Conservation (phyloP, 2,113 vertebrate species). For the Grammomys surdaster region DNA sequence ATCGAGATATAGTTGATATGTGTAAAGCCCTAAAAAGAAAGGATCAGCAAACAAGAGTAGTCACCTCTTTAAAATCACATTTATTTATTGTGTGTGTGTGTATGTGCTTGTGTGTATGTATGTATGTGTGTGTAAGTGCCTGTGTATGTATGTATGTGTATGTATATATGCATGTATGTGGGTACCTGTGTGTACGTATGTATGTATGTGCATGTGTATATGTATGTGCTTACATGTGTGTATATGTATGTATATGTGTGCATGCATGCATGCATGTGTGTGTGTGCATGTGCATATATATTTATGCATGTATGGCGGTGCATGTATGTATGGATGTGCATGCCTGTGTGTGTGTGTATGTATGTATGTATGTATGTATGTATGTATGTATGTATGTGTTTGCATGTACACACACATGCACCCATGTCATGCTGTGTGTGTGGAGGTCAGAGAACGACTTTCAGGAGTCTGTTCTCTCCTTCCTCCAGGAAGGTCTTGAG, state of each 20-base stretch:
- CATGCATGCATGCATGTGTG: too few relatives aligned
- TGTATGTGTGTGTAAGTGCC: background rate
- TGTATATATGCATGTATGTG: background rate
- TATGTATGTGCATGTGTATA: slow-evolving; percentile 13
- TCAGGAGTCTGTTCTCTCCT: background rate
- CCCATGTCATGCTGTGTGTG: background rate
- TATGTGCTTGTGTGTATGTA: background rate
- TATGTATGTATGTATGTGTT: too few relatives aligned
- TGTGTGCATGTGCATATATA: background rate
- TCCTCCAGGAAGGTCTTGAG: background rate
- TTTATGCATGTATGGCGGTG: slow-evolving; percentile 51
- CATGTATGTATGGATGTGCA: background rate
- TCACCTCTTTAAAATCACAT: background rate
- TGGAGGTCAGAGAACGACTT: background rate
- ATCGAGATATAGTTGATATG: slow-evolving; percentile 1
- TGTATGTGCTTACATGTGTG: background rate
- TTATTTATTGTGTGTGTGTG: background rate
- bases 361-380: background rate
- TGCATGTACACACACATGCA: slow-evolving; percentile 39
- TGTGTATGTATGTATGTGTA: background rate
- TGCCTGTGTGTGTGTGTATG: background rate
- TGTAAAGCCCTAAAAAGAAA: background rate
- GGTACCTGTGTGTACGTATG: background rate
- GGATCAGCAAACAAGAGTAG: background rate
- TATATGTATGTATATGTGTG: background rate